Conservation (phyloP, 1,140 invertebrate genomes). For the Diachasma alloeum region DNA sequence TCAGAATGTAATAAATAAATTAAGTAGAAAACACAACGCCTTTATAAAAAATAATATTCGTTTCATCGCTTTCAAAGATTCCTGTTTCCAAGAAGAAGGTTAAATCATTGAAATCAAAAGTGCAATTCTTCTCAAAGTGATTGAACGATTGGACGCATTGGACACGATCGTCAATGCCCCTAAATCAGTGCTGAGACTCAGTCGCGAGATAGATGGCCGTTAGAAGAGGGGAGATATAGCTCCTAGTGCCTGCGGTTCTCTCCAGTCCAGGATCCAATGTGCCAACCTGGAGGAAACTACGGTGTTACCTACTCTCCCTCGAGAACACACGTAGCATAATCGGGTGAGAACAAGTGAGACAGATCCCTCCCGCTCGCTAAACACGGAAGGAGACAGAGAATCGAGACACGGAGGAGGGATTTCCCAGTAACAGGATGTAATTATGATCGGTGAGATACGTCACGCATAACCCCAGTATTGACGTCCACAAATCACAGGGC, state of each 20-base stretch:
- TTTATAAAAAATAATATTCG: too few species aligned
- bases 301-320: slow-evolving; percentile 7
- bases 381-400: neutral
- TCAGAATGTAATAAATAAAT: too few species aligned
- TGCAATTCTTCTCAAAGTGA: neutral
- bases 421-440: slow-evolving; percentile 62
- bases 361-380: neutral
- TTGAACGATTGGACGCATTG: neutral
- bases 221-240: neutral
- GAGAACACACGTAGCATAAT: slow-evolving; percentile 5
- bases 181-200: slow-evolving; percentile 12
- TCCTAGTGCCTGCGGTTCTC: slow-evolving; percentile 15
- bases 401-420: slow-evolving; percentile 39
- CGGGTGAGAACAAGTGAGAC: neutral
- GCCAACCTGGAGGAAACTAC: slow-evolving; percentile 18
- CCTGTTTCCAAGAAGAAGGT: too few species aligned
- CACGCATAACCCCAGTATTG: slow-evolving; percentile 62
- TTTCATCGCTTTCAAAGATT: too few species aligned
- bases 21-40: too few species aligned
- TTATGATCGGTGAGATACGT: slow-evolving; percentile 67
- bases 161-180: neutral
- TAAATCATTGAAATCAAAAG: neutral
- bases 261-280: slow-evolving; percentile 21
- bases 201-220: neutral
- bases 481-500: slow-evolving; percentile 63